Base-by-base conservation (phyloP, 2,797 vertebrate species). In the Sebastolobus altivelis region DNA sequence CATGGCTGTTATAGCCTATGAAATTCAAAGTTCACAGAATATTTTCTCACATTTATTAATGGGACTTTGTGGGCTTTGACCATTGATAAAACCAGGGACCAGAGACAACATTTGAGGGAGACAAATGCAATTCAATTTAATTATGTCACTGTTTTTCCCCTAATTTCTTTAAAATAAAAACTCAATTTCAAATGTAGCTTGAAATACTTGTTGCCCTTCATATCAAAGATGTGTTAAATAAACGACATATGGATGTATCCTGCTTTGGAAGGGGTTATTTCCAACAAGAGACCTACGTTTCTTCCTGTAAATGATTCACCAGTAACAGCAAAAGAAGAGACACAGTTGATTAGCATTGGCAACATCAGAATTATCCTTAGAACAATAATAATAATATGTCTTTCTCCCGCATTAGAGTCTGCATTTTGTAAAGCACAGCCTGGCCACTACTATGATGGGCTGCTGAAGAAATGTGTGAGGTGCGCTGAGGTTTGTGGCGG, bases 391-490 rank as follows among this genome's bases (percentile, higher is more conserved):
- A 8, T 43, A 33, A 18, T 12, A n/a, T 29, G 7, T 60, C n/a
- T 13, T 27, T 67, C 8, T 33, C 29, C 35, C 74, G 16, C 4
- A 1, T 29, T 73, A 96, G 95, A 67, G 38, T 77, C 79, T 33
- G 83, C 69, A 3, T 9, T 20, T 1, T 96, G 95, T 40, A 85
- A 70, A 22, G 58, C 25, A 0, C 66, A 10, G 40, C 40, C 79
- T 0, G 94, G 92, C 2, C 90, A 94, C 75, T 94, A 90, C 90
- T 95, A 92, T 2, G 95, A 96, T 20, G 3, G 3, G 5, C 90
- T 96, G 79, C 85, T 96, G 82, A 94, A 89, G 84, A 89, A 35
- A n/a, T 96, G 95, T 31, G 2, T 94, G 29, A 62, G 4, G 16
- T 96, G 95, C 29, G 40, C 76, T 0, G 78, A 86, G 0, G 62